Percentiles rank a stretch among this genome's conserved stretches.
Conservation (phyloP, 1,140 invertebrate species). For the Bombus cullumanus region DNA sequence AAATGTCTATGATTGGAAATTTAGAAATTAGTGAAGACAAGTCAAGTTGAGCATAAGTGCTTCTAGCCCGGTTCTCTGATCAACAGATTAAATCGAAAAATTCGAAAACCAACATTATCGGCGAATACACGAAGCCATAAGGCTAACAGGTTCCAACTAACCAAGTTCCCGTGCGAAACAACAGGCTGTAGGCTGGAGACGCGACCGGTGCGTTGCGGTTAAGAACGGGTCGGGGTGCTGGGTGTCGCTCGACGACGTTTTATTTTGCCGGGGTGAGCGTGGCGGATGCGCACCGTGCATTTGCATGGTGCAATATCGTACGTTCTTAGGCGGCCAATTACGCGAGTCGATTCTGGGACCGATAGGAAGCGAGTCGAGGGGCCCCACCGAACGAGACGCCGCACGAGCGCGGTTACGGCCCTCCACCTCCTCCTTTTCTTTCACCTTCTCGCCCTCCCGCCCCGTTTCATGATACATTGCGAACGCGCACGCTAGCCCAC, state of each 20-base stretch:
- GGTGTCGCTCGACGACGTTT: conserved; percentile 57
- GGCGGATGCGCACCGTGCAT: conserved; percentile 74
- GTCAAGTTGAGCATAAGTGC: no score
- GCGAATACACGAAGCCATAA: not conserved
- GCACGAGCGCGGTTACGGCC: conserved; percentile 65
- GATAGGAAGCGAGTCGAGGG: conserved; percentile 74
- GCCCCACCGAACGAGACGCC: conserved; percentile 69
- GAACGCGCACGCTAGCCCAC: conserved; percentile 77
- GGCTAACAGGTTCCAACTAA: not conserved
- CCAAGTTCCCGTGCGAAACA: not conserved
- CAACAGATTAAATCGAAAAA: no score
- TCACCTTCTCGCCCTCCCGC: conserved; percentile 56
- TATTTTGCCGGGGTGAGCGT: conserved; percentile 65
- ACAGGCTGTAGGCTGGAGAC: not conserved
- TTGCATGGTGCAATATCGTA: conserved; percentile 83
- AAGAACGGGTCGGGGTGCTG: conserved; percentile 29
- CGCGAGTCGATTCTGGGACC: conserved; percentile 80
- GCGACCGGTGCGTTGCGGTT: conserved; percentile 43
- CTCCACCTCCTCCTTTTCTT: conserved; percentile 5
- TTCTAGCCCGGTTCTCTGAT: no score
- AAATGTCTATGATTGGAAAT: no score
- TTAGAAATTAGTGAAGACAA: no score
- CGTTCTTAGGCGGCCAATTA: conserved; percentile 83
- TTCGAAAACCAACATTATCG: not conserved
- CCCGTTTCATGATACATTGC: conserved; percentile 81